phyloP scores from a whole-genome alignment of 1,140 invertebrate genomes.

The Chymomyza costata region DNA sequence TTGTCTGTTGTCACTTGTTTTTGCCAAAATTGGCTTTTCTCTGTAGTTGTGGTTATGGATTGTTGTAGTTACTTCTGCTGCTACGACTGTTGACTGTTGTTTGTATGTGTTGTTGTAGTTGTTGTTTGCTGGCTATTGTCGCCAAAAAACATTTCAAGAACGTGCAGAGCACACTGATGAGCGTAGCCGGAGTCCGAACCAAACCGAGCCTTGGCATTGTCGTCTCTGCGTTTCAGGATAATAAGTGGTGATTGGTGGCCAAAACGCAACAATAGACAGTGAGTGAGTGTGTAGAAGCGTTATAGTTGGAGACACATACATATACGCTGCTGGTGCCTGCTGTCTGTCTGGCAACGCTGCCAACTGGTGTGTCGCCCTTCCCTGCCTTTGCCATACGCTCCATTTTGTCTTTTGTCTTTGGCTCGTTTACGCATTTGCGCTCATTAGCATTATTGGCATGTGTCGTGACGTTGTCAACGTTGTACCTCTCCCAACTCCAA shows the following conservation, averaged over 20 bases:
- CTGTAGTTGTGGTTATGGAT: constrained; percentile 44
- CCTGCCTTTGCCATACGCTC: too few species aligned
- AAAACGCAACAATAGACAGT: too few species aligned
- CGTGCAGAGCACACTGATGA: constrained; percentile 61
- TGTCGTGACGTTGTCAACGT: constrained; percentile 43
- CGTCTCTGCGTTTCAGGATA: too few species aligned
- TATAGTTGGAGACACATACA: too few species aligned
- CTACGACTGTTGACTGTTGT: constrained; percentile 5
- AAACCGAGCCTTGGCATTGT: too few species aligned
- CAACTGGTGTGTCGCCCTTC: too few species aligned
- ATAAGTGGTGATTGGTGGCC: too few species aligned
- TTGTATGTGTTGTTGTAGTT: constrained; percentile 13
- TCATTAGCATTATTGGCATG: constrained; percentile 61
- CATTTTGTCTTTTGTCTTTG: constrained; percentile 6
- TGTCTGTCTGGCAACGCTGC: too few species aligned
- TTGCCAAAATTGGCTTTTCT: constrained; percentile 60
- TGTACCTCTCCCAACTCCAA: too few species aligned
- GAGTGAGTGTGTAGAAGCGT: background rate
- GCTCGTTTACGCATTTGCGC: constrained; percentile 60
- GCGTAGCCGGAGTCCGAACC: constrained; percentile 22
- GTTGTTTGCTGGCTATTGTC: constrained; percentile 18
- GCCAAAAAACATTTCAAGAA: constrained; percentile 62
- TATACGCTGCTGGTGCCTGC: constrained; percentile 8
- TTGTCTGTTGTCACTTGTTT: constrained; percentile 64
- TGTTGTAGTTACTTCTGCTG: background rate